These are phyloP conservation scores for Phoeniculus purpureus DNA, from an alignment of 2,797 vertebrate species.

Conservation along the genomic window DNA sequence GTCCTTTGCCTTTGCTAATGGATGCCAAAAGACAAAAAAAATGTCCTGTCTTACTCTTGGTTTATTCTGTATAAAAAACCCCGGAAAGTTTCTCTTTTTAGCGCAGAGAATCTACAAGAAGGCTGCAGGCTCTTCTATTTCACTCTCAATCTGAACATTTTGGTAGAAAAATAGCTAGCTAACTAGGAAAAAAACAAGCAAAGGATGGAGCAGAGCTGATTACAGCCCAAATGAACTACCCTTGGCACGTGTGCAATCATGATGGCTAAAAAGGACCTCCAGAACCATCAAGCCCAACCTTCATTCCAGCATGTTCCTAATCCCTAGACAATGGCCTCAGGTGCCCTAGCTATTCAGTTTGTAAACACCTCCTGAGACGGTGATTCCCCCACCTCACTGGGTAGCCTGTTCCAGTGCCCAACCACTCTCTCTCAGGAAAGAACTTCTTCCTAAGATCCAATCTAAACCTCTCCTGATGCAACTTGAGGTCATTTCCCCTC, in stretches of 20 bases:
- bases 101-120: not conserved
- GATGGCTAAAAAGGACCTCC: too few relatives aligned
- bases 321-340: too few relatives aligned
- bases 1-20: not conserved
- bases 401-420: too few relatives aligned
- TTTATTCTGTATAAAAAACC: not conserved
- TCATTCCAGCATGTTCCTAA: too few relatives aligned
- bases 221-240: not conserved
- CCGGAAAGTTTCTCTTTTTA: not conserved
- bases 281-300: too few relatives aligned
- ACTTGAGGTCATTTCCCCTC: too few relatives aligned
- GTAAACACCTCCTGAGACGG: too few relatives aligned
- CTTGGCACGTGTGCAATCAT: fast-evolving
- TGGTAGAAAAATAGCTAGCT: not conserved
- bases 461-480: too few relatives aligned
- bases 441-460: too few relatives aligned
- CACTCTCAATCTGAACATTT: not conserved
- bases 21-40: not conserved
- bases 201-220: not conserved
- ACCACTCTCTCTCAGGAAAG: too few relatives aligned
- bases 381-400: too few relatives aligned
- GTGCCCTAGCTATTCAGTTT: too few relatives aligned
- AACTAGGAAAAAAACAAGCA: not conserved
- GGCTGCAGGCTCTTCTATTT: not conserved
- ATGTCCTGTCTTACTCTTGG: not conserved